A percentile compares a stretch with the other conserved stretches of the same genome.
phyloP scores from a whole-genome alignment of 1,140 invertebrate species.

The Charaxes varanes region DNA sequence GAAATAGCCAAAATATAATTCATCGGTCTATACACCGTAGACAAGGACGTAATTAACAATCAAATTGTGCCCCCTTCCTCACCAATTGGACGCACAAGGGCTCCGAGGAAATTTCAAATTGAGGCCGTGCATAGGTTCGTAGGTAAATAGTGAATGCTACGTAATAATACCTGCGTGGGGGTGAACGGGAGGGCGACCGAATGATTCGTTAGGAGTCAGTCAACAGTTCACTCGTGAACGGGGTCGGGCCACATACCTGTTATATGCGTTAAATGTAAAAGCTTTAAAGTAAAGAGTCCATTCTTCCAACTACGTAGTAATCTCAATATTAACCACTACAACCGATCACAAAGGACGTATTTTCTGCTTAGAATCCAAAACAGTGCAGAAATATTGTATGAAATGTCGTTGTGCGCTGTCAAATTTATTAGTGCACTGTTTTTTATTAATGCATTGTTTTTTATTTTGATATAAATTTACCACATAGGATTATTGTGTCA shows the following conservation, averaged over 20 bases:
- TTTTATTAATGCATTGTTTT: too few species aligned
- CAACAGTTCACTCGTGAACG: conserved; percentile 59
- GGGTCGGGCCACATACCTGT: conserved; percentile 48
- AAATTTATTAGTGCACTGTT: too few species aligned
- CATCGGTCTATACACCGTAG: conserved; percentile 24
- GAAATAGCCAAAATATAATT: conserved; percentile 27
- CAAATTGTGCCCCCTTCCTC: conserved; percentile 27
- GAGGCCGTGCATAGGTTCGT: conserved; percentile 33
- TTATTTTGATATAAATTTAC: too few species aligned
- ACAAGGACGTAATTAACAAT: conserved; percentile 64
- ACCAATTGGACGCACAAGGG: conserved; percentile 20
- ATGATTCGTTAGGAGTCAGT: conserved; percentile 67
- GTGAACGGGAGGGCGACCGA: conserved; percentile 36
- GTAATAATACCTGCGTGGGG: conserved; percentile 24
- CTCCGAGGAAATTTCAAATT: conserved; percentile 40
- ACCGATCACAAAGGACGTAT: too few species aligned
- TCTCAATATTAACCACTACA: too few species aligned
- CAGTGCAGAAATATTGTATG: too few species aligned
- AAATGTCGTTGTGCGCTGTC: too few species aligned
- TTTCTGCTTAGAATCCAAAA: too few species aligned
- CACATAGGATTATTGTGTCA: too few species aligned
- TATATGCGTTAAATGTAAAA: too few species aligned
- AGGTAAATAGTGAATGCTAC: conserved; percentile 39
- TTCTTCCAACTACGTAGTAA: too few species aligned
- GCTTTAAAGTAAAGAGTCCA: too few species aligned